Base-by-base conservation (phyloP, 2,797 vertebrate species). In the Arctocebus calabarensis region DNA sequence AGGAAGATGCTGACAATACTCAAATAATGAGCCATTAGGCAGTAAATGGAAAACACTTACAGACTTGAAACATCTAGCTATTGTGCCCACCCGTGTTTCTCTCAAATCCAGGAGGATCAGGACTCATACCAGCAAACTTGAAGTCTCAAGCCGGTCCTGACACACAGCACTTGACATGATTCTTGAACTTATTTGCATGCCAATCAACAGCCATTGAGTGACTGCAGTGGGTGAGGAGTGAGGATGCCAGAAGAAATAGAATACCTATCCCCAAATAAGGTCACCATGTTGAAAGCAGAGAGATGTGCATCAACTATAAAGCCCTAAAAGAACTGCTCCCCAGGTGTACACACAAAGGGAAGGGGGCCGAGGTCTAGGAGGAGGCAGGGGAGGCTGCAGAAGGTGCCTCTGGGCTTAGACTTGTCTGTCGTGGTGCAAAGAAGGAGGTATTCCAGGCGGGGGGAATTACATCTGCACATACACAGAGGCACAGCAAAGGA, bases 1-100 rank as follows among this genome's bases (percentile, higher is more conserved):
- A 77, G 37, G 64, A 87, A 71, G 23, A 88, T n/a, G 89, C 95
- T 78, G 78, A 96, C 92, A 73, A 88, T 59, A 79, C 3, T 88
- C 37, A 59, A 82, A 74, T 64, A 82, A 68, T 59, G 79, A 55
- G 62, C 37, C 62, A 68, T 37, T 52, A 64, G 29, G 57, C 13
- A 48, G 78, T 81, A 77, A 17, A 2, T 29, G 48, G 79, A 45
- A 77, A 88, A 48, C 37, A 34, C 52, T 10, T 20, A 12, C 6
- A 57, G 32, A 82, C 45, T 81, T n/a, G 25, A 23, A 29, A 20
- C 78, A 52, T 25, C 34, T 75, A 62, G 77, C 4, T 43, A 52
- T 1, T 4, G 6, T n/a, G 40, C 37, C 43, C 16, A 22, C 2
- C 19, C 0, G 1, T 7, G 14, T 61, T 10, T 48, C 66, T 61